phyloP scores from a whole-genome alignment of 1,140 invertebrate species.

The Cephus cinctus region DNA sequence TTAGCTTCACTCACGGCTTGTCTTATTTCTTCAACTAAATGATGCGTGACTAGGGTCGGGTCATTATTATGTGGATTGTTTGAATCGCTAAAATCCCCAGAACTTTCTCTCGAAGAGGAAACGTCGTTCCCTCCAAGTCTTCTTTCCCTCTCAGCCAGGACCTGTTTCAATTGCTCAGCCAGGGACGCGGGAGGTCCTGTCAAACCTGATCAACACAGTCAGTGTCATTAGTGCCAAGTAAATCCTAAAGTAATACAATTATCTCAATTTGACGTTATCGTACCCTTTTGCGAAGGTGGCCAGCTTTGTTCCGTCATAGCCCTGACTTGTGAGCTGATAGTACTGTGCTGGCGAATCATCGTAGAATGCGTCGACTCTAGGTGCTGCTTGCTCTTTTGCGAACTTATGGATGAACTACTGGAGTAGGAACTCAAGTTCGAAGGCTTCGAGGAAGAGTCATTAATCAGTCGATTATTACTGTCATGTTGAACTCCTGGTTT shows the following conservation, averaged over 20 bases:
- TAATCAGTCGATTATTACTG: slow-evolving; percentile 40
- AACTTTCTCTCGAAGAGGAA: slow-evolving; percentile 63
- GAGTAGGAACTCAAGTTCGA: slow-evolving; percentile 53
- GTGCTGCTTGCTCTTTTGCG: slow-evolving; percentile 46
- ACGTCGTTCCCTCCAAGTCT: slow-evolving; percentile 56
- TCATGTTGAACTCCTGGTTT: slow-evolving; percentile 42
- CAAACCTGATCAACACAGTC: slow-evolving; percentile 17
- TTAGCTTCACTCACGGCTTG: slow-evolving; percentile 82
- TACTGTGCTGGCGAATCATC: slow-evolving; percentile 48
- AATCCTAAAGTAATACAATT: too few relatives aligned
- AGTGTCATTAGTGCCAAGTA: neutral
- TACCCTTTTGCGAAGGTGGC: slow-evolving; percentile 48
- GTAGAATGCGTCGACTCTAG: slow-evolving; percentile 46
- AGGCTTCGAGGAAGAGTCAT: slow-evolving; percentile 45
- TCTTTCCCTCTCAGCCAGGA: slow-evolving; percentile 73
- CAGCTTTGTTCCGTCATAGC: slow-evolving; percentile 55
- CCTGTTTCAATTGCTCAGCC: slow-evolving; percentile 81
- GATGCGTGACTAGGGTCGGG: slow-evolving; percentile 65
- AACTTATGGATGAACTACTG: slow-evolving; percentile 49
- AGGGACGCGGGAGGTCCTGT: slow-evolving; percentile 69
- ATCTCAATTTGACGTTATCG: slow-evolving; percentile 1
- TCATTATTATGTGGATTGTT: slow-evolving; percentile 59
- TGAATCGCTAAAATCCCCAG: slow-evolving; percentile 63
- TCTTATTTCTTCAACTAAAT: slow-evolving; percentile 78
- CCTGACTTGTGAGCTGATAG: slow-evolving; percentile 52